Conservation (phyloP, 2,888 invertebrate genomes). For the Drosophila austrosaltans region DNA sequence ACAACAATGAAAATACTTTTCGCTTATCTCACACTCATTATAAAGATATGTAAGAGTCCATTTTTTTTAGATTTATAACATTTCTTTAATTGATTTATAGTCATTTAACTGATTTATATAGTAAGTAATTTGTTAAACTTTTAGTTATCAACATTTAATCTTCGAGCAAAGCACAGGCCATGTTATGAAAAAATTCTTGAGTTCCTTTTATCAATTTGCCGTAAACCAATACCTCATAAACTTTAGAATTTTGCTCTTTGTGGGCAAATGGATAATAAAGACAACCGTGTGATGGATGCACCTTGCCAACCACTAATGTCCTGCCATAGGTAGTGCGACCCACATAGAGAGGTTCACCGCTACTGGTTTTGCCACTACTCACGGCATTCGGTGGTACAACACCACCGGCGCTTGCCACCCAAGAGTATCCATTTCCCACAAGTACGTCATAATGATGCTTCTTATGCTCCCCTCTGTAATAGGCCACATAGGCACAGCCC, state of each 20-base stretch:
- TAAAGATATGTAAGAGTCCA: too few species aligned
- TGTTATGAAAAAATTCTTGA: too few species aligned
- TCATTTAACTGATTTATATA: too few species aligned
- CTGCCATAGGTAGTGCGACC: constrained; percentile 85
- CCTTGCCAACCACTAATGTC: constrained; percentile 85
- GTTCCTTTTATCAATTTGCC: too few species aligned
- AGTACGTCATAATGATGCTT: constrained; percentile 85
- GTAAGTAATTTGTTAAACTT: too few species aligned
- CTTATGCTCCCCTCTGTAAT: constrained; percentile 85
- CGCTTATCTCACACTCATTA: too few species aligned
- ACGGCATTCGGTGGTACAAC: constrained; percentile 85
- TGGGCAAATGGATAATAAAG: constrained; percentile 84
- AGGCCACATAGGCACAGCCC: constrained; percentile 85
- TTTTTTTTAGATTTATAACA: too few species aligned
- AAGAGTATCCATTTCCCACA: constrained; percentile 85
- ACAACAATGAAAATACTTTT: too few species aligned
- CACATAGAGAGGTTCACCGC: constrained; percentile 85
- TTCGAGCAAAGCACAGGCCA: too few species aligned
- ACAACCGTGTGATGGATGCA: constrained; percentile 84
- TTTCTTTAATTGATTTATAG: too few species aligned
- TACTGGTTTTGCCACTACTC: constrained; percentile 75
- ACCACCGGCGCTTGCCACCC: constrained; percentile 84
- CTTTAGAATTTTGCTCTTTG: constrained; percentile 81
- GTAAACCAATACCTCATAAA: constrained; percentile 83
- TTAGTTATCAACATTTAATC: too few species aligned